Evolutionary conservation across 2,888 invertebrate genomes (phyloP).

Genomic region (Papilio protenor): DNA sequence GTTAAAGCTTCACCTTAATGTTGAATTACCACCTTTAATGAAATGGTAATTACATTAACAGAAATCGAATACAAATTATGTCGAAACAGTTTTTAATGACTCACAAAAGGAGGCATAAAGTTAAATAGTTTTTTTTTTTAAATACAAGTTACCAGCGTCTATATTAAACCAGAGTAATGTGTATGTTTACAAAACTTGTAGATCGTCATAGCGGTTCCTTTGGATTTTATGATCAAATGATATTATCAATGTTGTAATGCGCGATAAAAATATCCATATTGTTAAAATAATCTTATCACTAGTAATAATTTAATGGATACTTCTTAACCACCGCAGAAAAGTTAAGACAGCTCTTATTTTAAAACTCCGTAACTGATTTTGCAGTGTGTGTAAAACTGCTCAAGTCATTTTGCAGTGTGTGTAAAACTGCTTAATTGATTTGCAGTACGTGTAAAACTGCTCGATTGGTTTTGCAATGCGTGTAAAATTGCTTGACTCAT

Average conservation of each 20-base stretch:
- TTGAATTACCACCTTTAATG: not conserved
- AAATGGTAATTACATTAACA: not conserved
- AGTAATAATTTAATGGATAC: conserved; percentile 23
- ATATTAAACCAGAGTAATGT: not conserved
- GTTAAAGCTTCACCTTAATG: not conserved
- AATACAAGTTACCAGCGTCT: not conserved
- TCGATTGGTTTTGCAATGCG: too few species aligned
- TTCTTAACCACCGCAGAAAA: conserved; percentile 21
- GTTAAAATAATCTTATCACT: conserved; percentile 23
- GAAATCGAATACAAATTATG: not conserved
- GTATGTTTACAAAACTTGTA: not conserved
- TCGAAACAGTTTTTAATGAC: not conserved
- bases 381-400: not conserved
- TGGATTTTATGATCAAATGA: conserved; percentile 8
- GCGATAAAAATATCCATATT: conserved; percentile 20
- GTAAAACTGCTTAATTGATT: too few species aligned
- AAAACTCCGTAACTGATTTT: not conserved
- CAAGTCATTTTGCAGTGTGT: too few species aligned
- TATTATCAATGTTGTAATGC: conserved; percentile 11
- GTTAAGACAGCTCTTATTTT: not conserved
- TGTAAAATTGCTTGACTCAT: too few species aligned
- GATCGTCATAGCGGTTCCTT: not conserved
- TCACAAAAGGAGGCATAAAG: not conserved
- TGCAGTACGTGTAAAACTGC: too few species aligned
- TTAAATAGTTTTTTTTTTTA: not conserved